Evolutionary conservation across 2,797 vertebrate genomes (phyloP).

Genomic region (Amblyopsis hoosieri): DNA sequence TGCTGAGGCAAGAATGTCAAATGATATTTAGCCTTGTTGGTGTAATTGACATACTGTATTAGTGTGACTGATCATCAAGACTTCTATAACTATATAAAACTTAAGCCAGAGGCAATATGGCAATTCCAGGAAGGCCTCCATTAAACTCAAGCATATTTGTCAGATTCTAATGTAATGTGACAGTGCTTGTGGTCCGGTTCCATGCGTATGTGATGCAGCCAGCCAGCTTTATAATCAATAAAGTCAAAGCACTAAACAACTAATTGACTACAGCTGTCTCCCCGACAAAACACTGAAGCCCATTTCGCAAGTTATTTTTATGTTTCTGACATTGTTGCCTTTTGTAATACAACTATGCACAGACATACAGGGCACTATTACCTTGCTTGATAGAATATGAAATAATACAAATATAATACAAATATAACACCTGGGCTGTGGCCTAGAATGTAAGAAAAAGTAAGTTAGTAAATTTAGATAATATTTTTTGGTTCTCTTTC

Average conservation of each 20-base stretch:
- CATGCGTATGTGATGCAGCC: conserved; percentile 30
- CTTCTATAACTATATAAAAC: conserved; percentile 24
- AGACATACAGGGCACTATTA: conserved; percentile 18
- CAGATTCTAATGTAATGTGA: conserved; percentile 52
- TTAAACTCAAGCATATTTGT: conserved; percentile 31
- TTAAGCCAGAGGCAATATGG: conserved; percentile 47
- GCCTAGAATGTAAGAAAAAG: conserved; percentile 16
- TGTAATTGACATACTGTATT: conserved; percentile 18
- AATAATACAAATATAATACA: conserved; percentile 58
- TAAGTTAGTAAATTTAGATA: conserved; percentile 29
- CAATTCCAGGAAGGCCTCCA: conserved; percentile 25
- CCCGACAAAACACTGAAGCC: conserved; percentile 26
- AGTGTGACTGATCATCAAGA: conserved; percentile 50
- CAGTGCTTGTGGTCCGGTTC: conserved; percentile 27
- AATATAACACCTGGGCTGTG: conserved; percentile 22
- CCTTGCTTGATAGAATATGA: conserved; percentile 33
- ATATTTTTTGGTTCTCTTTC: conserved; percentile 4
- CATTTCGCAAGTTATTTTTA: conserved; percentile 2
- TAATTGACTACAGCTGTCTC: conserved; percentile 13
- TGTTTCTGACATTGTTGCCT: conserved; percentile 29
- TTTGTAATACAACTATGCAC: conserved; percentile 41
- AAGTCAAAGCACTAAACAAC: conserved; percentile 16
- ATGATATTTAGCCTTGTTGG: conserved; percentile 31
- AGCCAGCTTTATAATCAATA: conserved; percentile 44
- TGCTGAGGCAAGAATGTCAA: conserved; percentile 26